These are phyloP conservation scores for Psephotus haematonotus DNA, from an alignment of 2,113 vertebrate species.

Conservation along the genomic window DNA sequence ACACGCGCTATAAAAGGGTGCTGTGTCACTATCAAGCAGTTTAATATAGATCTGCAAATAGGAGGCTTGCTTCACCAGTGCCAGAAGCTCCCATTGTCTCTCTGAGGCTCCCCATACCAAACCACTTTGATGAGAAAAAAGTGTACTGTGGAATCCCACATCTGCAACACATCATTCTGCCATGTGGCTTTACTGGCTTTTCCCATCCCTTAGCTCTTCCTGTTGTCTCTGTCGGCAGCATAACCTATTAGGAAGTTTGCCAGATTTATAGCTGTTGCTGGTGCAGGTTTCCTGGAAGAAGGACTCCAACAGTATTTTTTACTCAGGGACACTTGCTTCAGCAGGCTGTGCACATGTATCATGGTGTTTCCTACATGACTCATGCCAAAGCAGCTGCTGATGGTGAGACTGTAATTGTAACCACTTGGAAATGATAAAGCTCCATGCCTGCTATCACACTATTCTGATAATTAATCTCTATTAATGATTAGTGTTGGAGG, in stretches of 20 bases:
- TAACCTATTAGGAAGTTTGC: background rate
- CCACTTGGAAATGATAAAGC: background rate
- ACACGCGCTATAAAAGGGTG: too few relatives aligned
- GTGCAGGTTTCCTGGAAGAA: background rate
- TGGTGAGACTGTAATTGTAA: background rate
- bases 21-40: background rate
- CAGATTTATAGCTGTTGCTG: background rate
- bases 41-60: background rate
- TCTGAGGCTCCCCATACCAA: background rate
- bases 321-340: background rate
- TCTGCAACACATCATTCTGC: background rate
- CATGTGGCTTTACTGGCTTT: background rate
- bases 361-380: background rate
- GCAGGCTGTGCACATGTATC: background rate
- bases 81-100: background rate
- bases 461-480: background rate
- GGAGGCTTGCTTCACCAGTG: background rate
- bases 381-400: background rate
- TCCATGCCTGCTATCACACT: background rate
- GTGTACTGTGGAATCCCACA: background rate
- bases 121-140: background rate
- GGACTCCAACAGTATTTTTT: background rate
- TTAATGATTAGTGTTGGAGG: background rate
- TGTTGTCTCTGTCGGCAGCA: background rate
- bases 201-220: background rate